Percentiles rank a stretch among this genome's conserved stretches.
Conservation (phyloP, 2,113 vertebrate species). For the Kryptolebias marmoratus region DNA sequence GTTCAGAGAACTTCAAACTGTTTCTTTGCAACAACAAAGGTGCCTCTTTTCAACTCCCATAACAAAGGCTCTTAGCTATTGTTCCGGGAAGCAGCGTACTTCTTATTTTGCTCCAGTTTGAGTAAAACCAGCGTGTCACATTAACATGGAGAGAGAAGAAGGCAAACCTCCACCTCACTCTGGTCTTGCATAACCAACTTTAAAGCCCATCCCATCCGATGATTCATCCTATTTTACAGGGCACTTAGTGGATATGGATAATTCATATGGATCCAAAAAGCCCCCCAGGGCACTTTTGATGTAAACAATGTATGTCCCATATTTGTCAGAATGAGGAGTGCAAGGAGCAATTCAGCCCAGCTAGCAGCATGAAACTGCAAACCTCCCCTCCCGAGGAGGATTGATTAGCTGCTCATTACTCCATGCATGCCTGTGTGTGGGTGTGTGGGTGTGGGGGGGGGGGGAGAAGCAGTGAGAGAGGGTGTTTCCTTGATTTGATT, state of each 20-base stretch:
- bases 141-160: neutral
- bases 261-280: constrained; percentile 66
- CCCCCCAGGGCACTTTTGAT: constrained; percentile 60
- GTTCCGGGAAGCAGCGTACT: too few species aligned
- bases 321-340: constrained; percentile 61
- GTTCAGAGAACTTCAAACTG: too few species aligned
- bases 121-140: constrained; percentile 19
- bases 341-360: constrained; percentile 41
- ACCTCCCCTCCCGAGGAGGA: constrained; percentile 42
- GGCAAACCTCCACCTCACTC: constrained; percentile 7
- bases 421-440: constrained; percentile 17
- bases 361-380: constrained; percentile 56
- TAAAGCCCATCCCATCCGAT: constrained; percentile 54
- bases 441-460: constrained; percentile 11
- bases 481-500: constrained; percentile 73
- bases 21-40: too few species aligned
- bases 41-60: too few species aligned
- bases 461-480: constrained; percentile 19
- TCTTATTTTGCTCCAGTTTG: constrained; percentile 16
- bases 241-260: constrained; percentile 77
- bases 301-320: constrained; percentile 73
- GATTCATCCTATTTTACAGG: constrained; percentile 69
- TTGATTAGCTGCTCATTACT: constrained; percentile 71
- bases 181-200: constrained; percentile 51
- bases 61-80: too few species aligned